Percentiles rank a stretch among this genome's conserved stretches.
phyloP scores from a whole-genome alignment of 2,888 invertebrate species.

The Actias luna region DNA sequence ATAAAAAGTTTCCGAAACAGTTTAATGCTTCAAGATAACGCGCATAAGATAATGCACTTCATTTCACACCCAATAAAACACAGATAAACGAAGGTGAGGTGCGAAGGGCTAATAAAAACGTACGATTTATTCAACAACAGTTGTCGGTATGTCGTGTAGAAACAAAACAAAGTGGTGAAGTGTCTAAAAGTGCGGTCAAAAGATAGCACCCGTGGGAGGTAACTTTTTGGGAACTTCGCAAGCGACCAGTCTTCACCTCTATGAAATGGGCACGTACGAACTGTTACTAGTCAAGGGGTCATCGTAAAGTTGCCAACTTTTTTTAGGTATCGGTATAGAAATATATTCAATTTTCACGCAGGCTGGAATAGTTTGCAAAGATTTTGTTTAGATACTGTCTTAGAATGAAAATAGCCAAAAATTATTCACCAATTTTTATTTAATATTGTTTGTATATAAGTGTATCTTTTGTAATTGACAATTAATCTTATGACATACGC shows the following conservation, averaged over 20 bases:
- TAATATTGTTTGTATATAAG: too few species aligned
- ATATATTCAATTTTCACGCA: not conserved
- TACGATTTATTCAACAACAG: conserved; percentile 47
- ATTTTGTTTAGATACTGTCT: too few species aligned
- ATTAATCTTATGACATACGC: too few species aligned
- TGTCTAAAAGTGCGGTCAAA: conserved; percentile 67
- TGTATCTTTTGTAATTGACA: too few species aligned
- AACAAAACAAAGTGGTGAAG: conserved; percentile 52
- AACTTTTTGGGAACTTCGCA: conserved; percentile 54
- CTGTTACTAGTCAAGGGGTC: not conserved
- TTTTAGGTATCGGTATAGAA: not conserved
- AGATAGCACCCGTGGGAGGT: conserved; percentile 62
- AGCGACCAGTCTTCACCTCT: conserved; percentile 26
- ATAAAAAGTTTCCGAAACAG: not conserved
- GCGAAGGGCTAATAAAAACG: conserved; percentile 47
- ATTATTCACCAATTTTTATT: too few species aligned
- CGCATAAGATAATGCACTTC: conserved; percentile 22
- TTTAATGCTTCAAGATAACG: conserved; percentile 16
- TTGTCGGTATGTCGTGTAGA: conserved; percentile 34
- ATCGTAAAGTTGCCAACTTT: not conserved
- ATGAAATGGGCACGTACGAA: not conserved
- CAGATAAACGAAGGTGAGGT: conserved; percentile 46
- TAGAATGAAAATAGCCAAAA: too few species aligned
- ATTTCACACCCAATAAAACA: conserved; percentile 41
- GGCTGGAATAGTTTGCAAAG: not conserved